Evolutionary conservation across 2,888 invertebrate species (phyloP).

Genomic region (Helicoverpa assulta): DNA sequence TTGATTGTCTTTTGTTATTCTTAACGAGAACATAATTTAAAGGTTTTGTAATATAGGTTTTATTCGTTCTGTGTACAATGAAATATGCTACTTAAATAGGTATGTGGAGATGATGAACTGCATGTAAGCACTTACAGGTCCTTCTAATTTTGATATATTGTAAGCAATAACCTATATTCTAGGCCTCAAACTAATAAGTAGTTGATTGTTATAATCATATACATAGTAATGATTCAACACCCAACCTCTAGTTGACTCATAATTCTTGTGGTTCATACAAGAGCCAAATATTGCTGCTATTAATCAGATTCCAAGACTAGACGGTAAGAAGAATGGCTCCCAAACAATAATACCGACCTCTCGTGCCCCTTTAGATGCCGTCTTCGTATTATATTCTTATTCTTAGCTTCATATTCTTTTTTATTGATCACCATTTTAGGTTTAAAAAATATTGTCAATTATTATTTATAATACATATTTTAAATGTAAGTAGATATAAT

Average conservation of each 20-base stretch:
- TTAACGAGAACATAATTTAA: not conserved
- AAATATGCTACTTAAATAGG: too few species aligned
- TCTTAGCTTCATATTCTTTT: not conserved
- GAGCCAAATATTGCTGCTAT: constrained; percentile 84
- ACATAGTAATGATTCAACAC: constrained; percentile 59
- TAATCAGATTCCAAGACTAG: constrained; percentile 80
- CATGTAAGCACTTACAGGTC: too few species aligned
- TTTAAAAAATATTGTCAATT: too few species aligned
- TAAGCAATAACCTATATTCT: too few species aligned
- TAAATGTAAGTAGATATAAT: too few species aligned
- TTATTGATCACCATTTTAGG: too few species aligned
- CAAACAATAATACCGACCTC: constrained; percentile 76
- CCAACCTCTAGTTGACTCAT: constrained; percentile 67
- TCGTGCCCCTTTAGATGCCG: constrained; percentile 48
- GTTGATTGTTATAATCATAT: not conserved
- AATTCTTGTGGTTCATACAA: constrained; percentile 78
- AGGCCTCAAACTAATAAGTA: constrained; percentile 2
- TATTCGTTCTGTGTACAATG: too few species aligned
- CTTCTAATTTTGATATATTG: too few species aligned
- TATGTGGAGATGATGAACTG: too few species aligned
- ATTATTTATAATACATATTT: too few species aligned
- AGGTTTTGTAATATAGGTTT: not conserved
- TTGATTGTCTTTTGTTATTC: not conserved
- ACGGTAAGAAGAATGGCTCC: constrained; percentile 79
- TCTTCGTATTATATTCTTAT: too few species aligned